A percentile compares a stretch with the other conserved stretches of the same genome.
These are phyloP conservation scores for Lateolabrax maculatus DNA, from an alignment of 2,797 vertebrate genomes.

Conservation along the genomic window DNA sequence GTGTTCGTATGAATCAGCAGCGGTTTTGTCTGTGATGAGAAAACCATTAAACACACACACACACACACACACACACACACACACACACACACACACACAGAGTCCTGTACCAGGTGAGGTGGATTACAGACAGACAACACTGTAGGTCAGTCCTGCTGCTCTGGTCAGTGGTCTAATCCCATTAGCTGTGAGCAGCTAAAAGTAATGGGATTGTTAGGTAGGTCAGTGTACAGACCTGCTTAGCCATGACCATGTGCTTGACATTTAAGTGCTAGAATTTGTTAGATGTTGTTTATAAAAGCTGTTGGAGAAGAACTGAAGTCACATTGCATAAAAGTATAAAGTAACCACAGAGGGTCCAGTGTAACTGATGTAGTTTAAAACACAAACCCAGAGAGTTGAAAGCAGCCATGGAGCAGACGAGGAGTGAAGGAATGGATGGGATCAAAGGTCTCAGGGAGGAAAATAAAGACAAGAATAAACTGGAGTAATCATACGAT, in stretches of 20 bases:
- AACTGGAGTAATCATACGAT: not conserved
- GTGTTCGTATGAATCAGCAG: not conserved
- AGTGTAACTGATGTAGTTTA: not conserved
- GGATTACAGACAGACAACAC: constrained; percentile 52
- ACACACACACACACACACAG: not conserved
- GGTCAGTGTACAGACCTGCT: constrained; percentile 40
- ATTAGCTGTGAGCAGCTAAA: constrained; percentile 66
- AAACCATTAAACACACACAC: not conserved
- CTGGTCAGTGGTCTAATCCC: constrained; percentile 68
- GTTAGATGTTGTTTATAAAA: constrained; percentile 11
- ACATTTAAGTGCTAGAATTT: constrained; percentile 27
- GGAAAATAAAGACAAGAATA: not conserved
- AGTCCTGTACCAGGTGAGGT: constrained; percentile 42
- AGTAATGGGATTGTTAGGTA: constrained; percentile 64
- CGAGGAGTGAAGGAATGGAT: not conserved
- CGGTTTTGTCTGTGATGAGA: not conserved
- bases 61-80: not conserved
- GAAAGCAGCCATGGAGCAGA: constrained; percentile 12
- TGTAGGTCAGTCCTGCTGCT: constrained; percentile 42
- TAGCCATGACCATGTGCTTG: constrained; percentile 9
- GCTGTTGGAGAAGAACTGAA: not conserved
- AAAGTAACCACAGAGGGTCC: not conserved
- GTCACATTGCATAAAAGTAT: not conserved
- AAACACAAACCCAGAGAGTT: not conserved
- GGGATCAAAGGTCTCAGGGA: constrained; percentile 26